Base-by-base conservation (phyloP, 37 sponge, comb jelly and placozoan genomes). In the Hexactinellida sp. region DNA sequence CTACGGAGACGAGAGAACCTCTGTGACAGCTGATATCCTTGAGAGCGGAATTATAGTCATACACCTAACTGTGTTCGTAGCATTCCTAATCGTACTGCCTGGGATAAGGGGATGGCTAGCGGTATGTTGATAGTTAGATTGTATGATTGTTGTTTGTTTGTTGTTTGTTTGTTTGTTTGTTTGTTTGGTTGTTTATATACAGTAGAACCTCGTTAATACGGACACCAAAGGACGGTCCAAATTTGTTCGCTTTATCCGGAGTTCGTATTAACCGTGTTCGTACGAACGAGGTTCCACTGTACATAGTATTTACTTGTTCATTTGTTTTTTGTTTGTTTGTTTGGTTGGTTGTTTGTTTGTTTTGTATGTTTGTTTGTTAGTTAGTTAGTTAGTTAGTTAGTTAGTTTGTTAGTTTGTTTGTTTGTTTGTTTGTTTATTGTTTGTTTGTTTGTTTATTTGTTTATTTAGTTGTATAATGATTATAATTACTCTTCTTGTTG, bases 91-190 rank as follows among this genome's bases (percentile, higher is more conserved):
- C 63, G 91, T 95, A 82, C 85, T 92, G 5, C 95, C 95, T 24
- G 95, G 92, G 36, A 92, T 91, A n/a, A 54, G 95, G 88, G 91
- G 95, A 38, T 91, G 90, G 93, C 92, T 63, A 10, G 1, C 76
- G 30, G 76, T 63, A n/a, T 25, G 76, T 63, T 63, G 3, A 82
- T 41, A 16, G 5, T 41, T 41, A 41, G 13, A 41, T 41, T 41
- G 13, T 41, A 16, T 13, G 5, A n/a, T n/a, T n/a, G n/a, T n/a
- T n/a, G n/a, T n/a, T n/a, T n/a, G n/a, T n/a, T n/a, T n/a, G n/a
- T n/a, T n/a, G n/a, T n/a, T n/a, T n/a, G n/a, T n/a, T n/a, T n/a
- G n/a, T n/a, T n/a, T n/a, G n/a, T n/a, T n/a, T n/a, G n/a, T n/a
- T n/a, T n/a, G n/a, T n/a, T n/a, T n/a, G n/a, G n/a, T n/a, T n/a